Base-by-base conservation (phyloP, 2,113 vertebrate species). In the Proteles cristata region DNA sequence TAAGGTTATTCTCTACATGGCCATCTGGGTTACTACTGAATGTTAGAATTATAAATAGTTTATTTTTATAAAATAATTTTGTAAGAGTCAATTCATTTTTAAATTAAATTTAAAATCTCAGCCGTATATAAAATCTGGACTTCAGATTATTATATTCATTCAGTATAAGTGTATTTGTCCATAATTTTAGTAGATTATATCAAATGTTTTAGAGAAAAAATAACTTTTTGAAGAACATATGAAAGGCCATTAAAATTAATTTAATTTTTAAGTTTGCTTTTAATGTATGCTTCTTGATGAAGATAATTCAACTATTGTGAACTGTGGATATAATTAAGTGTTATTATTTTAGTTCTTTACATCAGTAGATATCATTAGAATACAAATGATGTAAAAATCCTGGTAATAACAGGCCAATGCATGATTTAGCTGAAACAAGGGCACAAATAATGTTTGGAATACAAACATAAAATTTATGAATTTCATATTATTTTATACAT, bases 51-150 rank as follows among this genome's bases (percentile, higher is more conserved):
- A 76, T 12, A 0, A 82, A 77, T 7, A 68, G 21, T 19, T 85
- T 81, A 81, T 68, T 74, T 90, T 90, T 61, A 71, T 19, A 33
- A 90, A 96, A 21, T 92, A n/a, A 69, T 6, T 48, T 76, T 65
- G 77, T 63, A 77, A 6, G 23, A 89, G 61, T 91, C 35, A 74
- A 73, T 87, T 90, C 81, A 50, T 66, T 55, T 94, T 68, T 5
- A 48, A 88, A 66, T 83, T 90, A 90, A 61, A 84, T 76, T 93
- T 43, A 28, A 93, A 81, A 80, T 92, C 74, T 65, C 14, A 74
- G 26, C 15, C n/a, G 7, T 65, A 21, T 92, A 53, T 85, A 63
- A 39, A 69, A 89, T 84, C n/a, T 89, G 94, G 43, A 89, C 35
- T 63, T 88, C 43, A 81, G 68, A 63, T 74, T 55, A 65, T 61